These are phyloP conservation scores for Rhadinocentrus ornatus DNA, from an alignment of 2,797 vertebrate genomes.

Conservation along the genomic window DNA sequence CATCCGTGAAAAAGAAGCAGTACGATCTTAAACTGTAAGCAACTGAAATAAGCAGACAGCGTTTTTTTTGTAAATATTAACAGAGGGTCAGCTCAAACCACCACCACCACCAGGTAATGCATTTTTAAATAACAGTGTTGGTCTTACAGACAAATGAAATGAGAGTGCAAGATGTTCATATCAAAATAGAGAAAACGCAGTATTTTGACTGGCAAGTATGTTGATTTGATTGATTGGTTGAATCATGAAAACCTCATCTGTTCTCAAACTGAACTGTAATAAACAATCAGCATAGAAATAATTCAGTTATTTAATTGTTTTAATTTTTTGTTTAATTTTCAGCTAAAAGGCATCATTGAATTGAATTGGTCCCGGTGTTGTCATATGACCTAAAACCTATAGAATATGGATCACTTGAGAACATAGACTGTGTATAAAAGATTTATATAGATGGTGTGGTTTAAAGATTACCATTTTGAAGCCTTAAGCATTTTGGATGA, in stretches of 20 bases:
- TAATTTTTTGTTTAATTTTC: neutral
- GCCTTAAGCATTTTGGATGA: too few relatives aligned
- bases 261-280: neutral
- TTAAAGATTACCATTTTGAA: too few relatives aligned
- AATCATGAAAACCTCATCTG: neutral
- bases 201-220: neutral
- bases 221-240: neutral
- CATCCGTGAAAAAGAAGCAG: too few relatives aligned
- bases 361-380: neutral
- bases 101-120: too few relatives aligned
- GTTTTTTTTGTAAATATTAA: too few relatives aligned
- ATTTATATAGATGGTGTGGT: too few relatives aligned
- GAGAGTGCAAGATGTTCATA: neutral
- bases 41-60: too few relatives aligned
- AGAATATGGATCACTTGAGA: neutral
- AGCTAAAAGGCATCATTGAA: neutral
- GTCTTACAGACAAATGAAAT: neutral
- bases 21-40: too few relatives aligned
- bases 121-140: too few relatives aligned
- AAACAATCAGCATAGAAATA: neutral
- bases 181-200: neutral
- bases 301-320: neutral
- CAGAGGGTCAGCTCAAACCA: too few relatives aligned
- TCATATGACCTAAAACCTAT: neutral
- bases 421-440: neutral